Evolutionary conservation across 2,797 vertebrate genomes (phyloP).

Genomic region (Smutsia gigantea): DNA sequence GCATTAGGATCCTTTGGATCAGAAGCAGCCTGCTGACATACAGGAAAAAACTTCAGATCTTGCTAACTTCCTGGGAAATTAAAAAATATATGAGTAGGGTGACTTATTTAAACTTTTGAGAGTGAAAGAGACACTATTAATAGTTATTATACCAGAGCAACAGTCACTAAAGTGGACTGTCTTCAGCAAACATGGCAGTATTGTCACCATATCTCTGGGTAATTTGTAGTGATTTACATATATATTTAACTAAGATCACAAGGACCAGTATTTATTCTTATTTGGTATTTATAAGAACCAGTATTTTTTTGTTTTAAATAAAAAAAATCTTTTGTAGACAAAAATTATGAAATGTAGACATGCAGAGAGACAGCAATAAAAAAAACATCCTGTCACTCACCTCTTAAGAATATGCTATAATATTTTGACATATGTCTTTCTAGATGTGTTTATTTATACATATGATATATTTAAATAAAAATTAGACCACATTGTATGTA

Average conservation of each 20-base stretch:
- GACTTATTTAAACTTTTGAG: background rate
- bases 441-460: conserved; percentile 30
- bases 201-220: background rate
- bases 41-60: background rate
- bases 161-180: background rate
- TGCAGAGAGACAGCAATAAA: background rate
- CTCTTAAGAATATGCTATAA: conserved; percentile 15
- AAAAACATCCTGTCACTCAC: background rate
- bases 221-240: background rate
- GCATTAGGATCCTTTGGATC: background rate
- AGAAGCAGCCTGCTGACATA: background rate
- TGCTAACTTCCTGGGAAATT: background rate
- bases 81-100: background rate
- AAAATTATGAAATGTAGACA: conserved; percentile 29
- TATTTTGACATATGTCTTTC: background rate
- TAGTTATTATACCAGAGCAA: background rate
- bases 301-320: background rate
- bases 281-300: background rate
- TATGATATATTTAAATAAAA: conserved; percentile 25
- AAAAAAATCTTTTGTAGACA: conserved; percentile 6
- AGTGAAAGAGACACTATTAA: background rate
- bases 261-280: background rate
- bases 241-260: background rate
- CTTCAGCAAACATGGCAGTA: background rate
- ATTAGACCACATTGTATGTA: background rate